Base-by-base conservation (phyloP, 2,888 invertebrate species). In the Diadegma fenestrale region DNA sequence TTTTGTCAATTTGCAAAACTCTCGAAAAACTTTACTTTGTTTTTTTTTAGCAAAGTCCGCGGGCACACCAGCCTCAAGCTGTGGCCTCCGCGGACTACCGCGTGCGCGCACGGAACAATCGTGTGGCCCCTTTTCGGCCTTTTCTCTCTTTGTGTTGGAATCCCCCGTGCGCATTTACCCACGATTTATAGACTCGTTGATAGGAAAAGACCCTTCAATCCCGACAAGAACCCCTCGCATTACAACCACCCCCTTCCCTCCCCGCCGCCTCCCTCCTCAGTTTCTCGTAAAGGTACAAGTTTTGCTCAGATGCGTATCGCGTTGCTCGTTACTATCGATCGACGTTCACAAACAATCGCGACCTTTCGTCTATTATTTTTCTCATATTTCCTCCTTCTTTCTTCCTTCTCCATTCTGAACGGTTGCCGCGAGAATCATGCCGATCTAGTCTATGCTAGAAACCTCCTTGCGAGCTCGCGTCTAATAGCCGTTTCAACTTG, bases 351-450 rank as follows among this genome's bases (percentile, higher is more conserved):
- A 71, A 48, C 51, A 71, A 51, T 71, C 51, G 26, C 71, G 33
- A 71, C 71, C 51, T 51, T 71, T 48, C 19, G 10, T 12, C 6
- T 64, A 33, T 19, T 19, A 26, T 30, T 33, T 22, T 51, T 30
- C 17, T 19, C 26, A 33, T 37, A 17, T 72, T 51, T 37, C 19
- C 33, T 30, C 8, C 5, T 33, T 17, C 30, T 33, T 6, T n/a
- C 22, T 19, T 64, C 17, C 48, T 33, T 64, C 48, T 30, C 19
- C 45, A 14, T 64, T 51, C 51, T 19, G 54, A 58, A 30, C 26
- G 43, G 26, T 77, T 69, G n/a, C 19, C 43, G 19, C 68, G 54
- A 77, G 77, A 68, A 68, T 66, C 26, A 41, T 54, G 68, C 19
- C 54, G 30, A 58, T 77, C 66, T 22, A 37, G 61, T 22, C 30